Base-by-base conservation (phyloP, 2,113 vertebrate species). In the Catagonus wagneri region DNA sequence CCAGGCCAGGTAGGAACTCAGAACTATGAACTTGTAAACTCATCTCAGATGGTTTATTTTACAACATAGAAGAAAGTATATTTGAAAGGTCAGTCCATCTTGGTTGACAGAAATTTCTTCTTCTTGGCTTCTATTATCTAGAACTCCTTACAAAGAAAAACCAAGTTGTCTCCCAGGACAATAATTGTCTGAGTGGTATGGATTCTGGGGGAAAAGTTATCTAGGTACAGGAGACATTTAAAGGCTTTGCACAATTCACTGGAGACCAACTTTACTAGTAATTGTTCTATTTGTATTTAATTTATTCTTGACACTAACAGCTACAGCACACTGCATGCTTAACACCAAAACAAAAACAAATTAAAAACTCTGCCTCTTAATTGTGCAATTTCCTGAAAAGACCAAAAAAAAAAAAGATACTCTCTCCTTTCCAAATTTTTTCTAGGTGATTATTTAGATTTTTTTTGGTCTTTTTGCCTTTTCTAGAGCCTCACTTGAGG, bases 211-310 rank as follows among this genome's bases (percentile, higher is more conserved):
- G 79, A 86, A 78, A 78, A 58, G 32, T 79, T 34, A 79, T 79
- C 76, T 12, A 58, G 12, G 20, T 58, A 56, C 76, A 9, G 32
- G 52, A 58, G 54, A 79, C 76, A 79, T n/a, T 23, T 79, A 79
- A 58, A 79, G 32, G 52, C 76, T 34, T 56, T 79, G 54, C 32
- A 23, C 34, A 32, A 79, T 56, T 79, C 76, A 79, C 76, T 34
- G 56, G 76, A 79, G 52, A 34, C 76, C 76, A 79, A 79, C 54
- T 34, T 79, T 84, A 90, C 16, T 68, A n/a, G n/a, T 58, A 56
- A 50, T 44, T 80, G 23, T 91, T 80, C 76, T 83, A 12, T 69
- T 93, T 94, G 93, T 84, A 91, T 83, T 90, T 60, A 74, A 88
- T 71, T 95, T 95, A 54, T 72, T 65, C 29, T 23, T 17, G 5